Evolutionary conservation across 2,888 invertebrate species (phyloP).

Genomic region (Julus scanicus): DNA sequence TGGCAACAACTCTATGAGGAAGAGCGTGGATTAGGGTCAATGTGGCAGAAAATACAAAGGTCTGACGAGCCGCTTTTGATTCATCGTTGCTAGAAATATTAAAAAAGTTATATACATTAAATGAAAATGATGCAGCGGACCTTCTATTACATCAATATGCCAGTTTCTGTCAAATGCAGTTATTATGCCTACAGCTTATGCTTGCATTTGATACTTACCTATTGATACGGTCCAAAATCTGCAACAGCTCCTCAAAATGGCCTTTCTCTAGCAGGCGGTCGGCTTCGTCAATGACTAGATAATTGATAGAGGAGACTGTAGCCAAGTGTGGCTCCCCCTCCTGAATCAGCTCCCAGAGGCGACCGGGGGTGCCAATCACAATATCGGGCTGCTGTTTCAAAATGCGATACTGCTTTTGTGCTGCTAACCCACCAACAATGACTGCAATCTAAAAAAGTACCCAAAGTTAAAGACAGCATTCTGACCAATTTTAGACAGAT

Average conservation of each 20-base stretch:
- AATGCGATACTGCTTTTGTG: conserved; percentile 92
- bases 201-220: conserved; percentile 68
- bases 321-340: conserved; percentile 71
- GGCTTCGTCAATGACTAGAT: conserved; percentile 96
- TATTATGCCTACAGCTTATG: neutral
- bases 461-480: neutral
- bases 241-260: conserved; percentile 91
- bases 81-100: conserved; percentile 66
- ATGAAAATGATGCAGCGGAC: neutral
- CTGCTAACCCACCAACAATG: conserved; percentile 93
- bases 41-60: conserved; percentile 97
- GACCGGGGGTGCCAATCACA: conserved; percentile 95
- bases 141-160: no score
- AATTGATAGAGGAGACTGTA: conserved; percentile 64
- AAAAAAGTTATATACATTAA: neutral
- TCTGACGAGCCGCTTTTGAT: conserved; percentile 76
- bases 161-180: no score
- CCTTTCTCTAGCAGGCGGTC: conserved; percentile 98
- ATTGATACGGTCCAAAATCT: conserved; percentile 83
- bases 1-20: conserved; percentile 70
- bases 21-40: conserved; percentile 87
- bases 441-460: conserved; percentile 57
- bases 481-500: neutral
- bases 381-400: conserved; percentile 87
- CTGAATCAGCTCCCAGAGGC: conserved; percentile 92